Conservation (phyloP, 1,140 invertebrate species). For the Zaprionus vittiger region DNA sequence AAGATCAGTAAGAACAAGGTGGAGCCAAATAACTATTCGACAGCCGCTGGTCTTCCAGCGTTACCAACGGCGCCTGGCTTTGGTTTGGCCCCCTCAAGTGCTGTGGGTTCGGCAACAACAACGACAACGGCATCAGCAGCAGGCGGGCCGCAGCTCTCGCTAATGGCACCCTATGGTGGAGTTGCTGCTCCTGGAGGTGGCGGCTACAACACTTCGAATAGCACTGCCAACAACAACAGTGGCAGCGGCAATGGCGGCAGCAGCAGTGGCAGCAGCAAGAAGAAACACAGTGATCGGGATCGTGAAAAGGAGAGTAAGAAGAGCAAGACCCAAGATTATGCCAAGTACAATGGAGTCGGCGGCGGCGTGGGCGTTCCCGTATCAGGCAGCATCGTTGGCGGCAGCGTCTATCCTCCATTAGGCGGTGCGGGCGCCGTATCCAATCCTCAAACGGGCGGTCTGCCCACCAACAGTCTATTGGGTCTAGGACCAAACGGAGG, state of each 20-base stretch:
- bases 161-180: constrained; percentile 40
- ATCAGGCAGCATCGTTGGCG: constrained; percentile 1
- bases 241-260: constrained; percentile 41
- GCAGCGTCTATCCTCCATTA: constrained; percentile 52
- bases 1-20: constrained; percentile 88
- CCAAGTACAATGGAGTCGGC: constrained; percentile 68
- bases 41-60: constrained; percentile 41
- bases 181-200: neutral
- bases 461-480: constrained; percentile 24
- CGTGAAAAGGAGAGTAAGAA: constrained; percentile 83
- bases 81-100: constrained; percentile 20
- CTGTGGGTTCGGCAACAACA: constrained; percentile 9
- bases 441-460: constrained; percentile 37
- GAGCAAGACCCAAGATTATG: constrained; percentile 75
- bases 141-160: constrained; percentile 24
- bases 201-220: constrained; percentile 46
- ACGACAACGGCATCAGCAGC: constrained; percentile 27
- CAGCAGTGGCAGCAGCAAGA: constrained; percentile 77
- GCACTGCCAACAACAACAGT: constrained; percentile 13
- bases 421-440: constrained; percentile 72
- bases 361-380: constrained; percentile 19
- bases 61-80: constrained; percentile 32
- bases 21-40: constrained; percentile 69
- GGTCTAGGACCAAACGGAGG: constrained; percentile 20
- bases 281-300: constrained; percentile 86